Conservation (phyloP, 2,797 vertebrate species). For the Silurus aristotelis region DNA sequence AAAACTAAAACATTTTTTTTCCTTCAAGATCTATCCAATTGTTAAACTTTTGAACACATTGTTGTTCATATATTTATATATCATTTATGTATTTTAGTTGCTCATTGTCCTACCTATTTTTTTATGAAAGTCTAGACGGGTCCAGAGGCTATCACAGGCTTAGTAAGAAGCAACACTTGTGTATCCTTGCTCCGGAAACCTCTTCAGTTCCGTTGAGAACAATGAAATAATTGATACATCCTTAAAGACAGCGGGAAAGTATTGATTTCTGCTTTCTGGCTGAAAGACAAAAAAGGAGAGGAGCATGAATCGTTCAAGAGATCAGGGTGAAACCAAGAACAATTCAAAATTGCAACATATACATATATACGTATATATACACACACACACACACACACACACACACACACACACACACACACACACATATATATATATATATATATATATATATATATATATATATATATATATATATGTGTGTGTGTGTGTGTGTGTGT, state of each 20-base stretch:
- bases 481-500: too few relatives aligned
- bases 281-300: background rate
- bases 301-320: background rate
- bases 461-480: too few relatives aligned
- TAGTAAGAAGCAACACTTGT: background rate
- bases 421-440: too few relatives aligned
- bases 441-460: too few relatives aligned
- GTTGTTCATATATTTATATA: background rate
- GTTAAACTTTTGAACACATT: background rate
- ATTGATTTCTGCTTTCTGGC: background rate
- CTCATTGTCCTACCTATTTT: background rate
- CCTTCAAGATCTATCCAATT: background rate
- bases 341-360: background rate
- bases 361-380: too few relatives aligned
- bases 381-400: too few relatives aligned
- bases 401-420: too few relatives aligned
- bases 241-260: background rate
- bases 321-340: background rate
- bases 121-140: background rate
- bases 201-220: background rate
- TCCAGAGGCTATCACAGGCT: background rate
- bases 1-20: background rate
- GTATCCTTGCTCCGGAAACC: background rate
- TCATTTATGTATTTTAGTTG: background rate
- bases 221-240: background rate